phyloP scores from a whole-genome alignment of 2,113 vertebrate genomes.

The Stigmatopora nigra region DNA sequence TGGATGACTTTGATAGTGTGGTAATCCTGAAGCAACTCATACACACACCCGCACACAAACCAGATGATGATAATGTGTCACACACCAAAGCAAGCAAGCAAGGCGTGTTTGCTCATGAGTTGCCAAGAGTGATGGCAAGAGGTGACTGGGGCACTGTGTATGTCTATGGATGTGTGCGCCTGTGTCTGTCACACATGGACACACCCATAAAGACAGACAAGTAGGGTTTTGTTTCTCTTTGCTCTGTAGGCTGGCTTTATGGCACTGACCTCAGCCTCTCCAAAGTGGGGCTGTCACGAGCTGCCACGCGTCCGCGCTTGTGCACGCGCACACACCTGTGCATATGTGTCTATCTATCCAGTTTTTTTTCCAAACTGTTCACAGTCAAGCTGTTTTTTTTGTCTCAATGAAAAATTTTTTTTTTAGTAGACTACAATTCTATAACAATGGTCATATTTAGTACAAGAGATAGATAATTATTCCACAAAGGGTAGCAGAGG shows the following conservation, averaged over 20 bases:
- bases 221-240: conserved; percentile 39
- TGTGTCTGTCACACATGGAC: conserved; percentile 33
- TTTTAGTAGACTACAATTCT: background rate
- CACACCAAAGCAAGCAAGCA: conserved; percentile 17
- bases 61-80: conserved; percentile 13
- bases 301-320: conserved; percentile 25
- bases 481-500: no score
- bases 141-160: conserved; percentile 35
- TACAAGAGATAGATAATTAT: no score
- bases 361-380: background rate
- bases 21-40: conserved; percentile 16
- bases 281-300: conserved; percentile 54
- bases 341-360: background rate
- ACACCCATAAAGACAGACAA: conserved; percentile 48
- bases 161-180: conserved; percentile 1
- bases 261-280: conserved; percentile 54
- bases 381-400: background rate
- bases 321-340: conserved; percentile 12
- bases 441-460: no score
- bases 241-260: conserved; percentile 23
- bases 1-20: conserved; percentile 19
- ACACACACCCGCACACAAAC: conserved; percentile 16
- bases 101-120: conserved; percentile 42
- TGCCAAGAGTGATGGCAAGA: conserved; percentile 36
- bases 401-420: background rate